Percentiles rank a stretch among this genome's conserved stretches.
Evolutionary conservation across 35 echinoderm and acorn worm species (phyloP).

Genomic region (Ophioderma brevispina): DNA sequence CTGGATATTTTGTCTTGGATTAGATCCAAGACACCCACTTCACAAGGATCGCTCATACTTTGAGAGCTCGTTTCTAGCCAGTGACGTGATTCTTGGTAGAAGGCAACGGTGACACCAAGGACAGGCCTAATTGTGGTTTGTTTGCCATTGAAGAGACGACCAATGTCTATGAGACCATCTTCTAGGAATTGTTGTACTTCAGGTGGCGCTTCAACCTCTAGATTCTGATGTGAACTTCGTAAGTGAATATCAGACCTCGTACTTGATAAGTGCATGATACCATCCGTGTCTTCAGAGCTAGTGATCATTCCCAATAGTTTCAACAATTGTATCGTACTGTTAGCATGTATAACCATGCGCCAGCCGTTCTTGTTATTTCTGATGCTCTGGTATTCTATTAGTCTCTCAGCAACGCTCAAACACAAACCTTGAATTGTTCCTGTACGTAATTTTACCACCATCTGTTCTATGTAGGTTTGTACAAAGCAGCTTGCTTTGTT

Average conservation of each 20-base stretch:
- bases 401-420: background rate
- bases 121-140: background rate
- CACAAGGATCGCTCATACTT: background rate
- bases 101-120: background rate
- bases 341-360: slow-evolving; percentile 14
- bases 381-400: background rate
- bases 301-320: background rate
- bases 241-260: slow-evolving; percentile 18
- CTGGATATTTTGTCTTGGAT: background rate
- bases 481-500: background rate
- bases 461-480: background rate
- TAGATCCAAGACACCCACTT: background rate
- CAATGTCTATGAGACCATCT: background rate
- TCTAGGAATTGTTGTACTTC: background rate
- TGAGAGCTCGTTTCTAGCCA: background rate
- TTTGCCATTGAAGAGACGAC: background rate
- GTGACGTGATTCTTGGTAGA: slow-evolving; percentile 1
- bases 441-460: too few relatives aligned
- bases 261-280: background rate
- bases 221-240: background rate
- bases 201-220: background rate
- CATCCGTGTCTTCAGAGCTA: background rate
- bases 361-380: background rate
- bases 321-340: background rate
- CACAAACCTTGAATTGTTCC: background rate